A percentile compares a stretch with the other conserved stretches of the same genome.
phyloP scores from a whole-genome alignment of 2,888 invertebrate species.

The Gasteruption jaculator region DNA sequence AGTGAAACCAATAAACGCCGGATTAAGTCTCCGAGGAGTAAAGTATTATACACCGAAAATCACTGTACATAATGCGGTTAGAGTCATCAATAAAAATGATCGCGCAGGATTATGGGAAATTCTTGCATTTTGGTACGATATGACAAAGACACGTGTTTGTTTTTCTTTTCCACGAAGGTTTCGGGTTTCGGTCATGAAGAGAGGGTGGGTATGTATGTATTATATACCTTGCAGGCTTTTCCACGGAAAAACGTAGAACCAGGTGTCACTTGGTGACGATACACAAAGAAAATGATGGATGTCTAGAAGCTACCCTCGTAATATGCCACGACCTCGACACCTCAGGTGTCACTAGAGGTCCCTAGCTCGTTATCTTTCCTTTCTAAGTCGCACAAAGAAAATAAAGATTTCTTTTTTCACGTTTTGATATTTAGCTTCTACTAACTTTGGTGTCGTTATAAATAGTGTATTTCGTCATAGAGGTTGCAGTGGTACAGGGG shows the following conservation, averaged over 20 bases:
- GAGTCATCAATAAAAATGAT: constrained; percentile 38
- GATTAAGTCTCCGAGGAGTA: no score
- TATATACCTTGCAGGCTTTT: no score
- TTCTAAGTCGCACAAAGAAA: no score
- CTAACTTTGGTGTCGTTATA: no score
- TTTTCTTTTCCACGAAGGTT: constrained; percentile 29
- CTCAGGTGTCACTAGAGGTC: constrained; percentile 44
- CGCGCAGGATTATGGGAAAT: constrained; percentile 27
- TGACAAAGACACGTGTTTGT: constrained; percentile 38
- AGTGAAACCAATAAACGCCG: no score
- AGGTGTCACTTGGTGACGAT: constrained; percentile 40
- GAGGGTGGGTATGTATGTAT: no score
- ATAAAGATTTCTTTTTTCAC: constrained; percentile 2
- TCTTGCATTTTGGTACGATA: no score
- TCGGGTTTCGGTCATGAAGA: constrained; percentile 28
- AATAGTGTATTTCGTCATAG: no score
- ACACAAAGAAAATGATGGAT: constrained; percentile 47
- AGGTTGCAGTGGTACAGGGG: no score
- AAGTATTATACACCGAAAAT: no score
- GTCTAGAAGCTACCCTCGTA: constrained; percentile 39
- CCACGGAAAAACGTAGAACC: constrained; percentile 41
- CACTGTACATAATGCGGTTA: background rate
- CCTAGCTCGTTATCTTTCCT: constrained; percentile 41
- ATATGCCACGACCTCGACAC: constrained; percentile 38
- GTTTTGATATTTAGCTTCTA: constrained; percentile 1